Base-by-base conservation (phyloP, 2,797 vertebrate species). In the Siniperca scherzeri region DNA sequence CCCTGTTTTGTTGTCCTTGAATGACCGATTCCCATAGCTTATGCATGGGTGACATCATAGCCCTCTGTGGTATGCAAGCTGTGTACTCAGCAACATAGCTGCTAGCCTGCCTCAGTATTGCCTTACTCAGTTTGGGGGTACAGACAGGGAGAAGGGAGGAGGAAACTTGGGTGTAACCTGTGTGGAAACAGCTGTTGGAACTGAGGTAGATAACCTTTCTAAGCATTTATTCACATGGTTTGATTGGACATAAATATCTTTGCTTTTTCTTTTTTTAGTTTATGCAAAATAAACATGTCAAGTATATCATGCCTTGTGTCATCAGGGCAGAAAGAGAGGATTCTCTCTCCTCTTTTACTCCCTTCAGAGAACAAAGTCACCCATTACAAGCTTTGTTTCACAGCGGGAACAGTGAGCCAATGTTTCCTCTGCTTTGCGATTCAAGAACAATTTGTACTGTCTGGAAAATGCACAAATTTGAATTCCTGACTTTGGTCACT, bases 391-490 rank as follows among this genome's bases (percentile, higher is more conserved):
- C 75, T 84, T 87, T 78, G 56, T 85, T 76, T 82, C 81, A 80
- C 68, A 83, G 70, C 65, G 56, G 66, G 17, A 73, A 82, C 86
- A 85, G 80, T 60, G 70, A 90, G 88, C 75, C 88, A 89, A 86
- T 88, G 87, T 92, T 92, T 93, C 75, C 82, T 82, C 86, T 82
- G 70, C 78, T 76, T 77, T 87, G 77, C 50, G 53, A 88, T 74
- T 91, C 83, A 90, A 87, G 91, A 94, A 93, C 91, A 92, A 92
- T 93, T 91, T 94, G 91, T 92, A 81, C 91, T 87, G 75, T 88
- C 86, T 86, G 88, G 87, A 89, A 89, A 90, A 85, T 53, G 78
- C 78, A 90, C 88, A 91, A 87, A 92, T 89, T 89, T 82, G 82
- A 93, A 93, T 93, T 94, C 93, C 84, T 92, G 88, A 91, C 82